Base-by-base conservation (phyloP, 2,888 invertebrate species). In the Hypomecis atomaria region DNA sequence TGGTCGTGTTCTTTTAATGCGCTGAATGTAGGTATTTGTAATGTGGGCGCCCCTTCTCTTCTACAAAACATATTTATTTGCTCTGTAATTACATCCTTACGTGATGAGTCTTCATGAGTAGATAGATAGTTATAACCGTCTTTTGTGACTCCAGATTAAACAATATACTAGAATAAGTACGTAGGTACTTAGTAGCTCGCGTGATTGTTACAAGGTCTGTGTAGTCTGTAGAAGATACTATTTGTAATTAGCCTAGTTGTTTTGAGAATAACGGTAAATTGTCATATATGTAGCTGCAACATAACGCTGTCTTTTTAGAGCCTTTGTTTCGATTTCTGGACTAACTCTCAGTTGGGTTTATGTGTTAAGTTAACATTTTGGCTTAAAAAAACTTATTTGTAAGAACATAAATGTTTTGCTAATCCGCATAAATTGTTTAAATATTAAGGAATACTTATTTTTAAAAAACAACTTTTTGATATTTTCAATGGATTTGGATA, bases 91-190 rank as follows among this genome's bases (percentile, higher is more conserved):
- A 59, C 52, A 57, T 53, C 52, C 11, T 60, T 53, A 60, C 58
- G 23, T 55, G 55, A 62, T 59, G 57, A 52, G 47, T 47, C 42
- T 36, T 11, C 53, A 53, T 43, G 37, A 48, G 52, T 60, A 48
- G 23, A 23, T 23, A 23, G 23, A 23, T 23, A 23, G 23, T 36
- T 59, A 44, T 48, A 45, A 34, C 34, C 33, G 52, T 45, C 59
- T 48, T 54, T 44, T 61, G 53, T 37, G 49, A 43, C 34, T 49
- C 38, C 34, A 49, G 44, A 56, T 38, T 33, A 36, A 40, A 54
- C 53, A 54, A 48, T 36, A 54, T 8, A 44, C 9, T 36, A 47
- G 11, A 47, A 34, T 53, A 36, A 36, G 11, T 23, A 23, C 23
- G 13, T n/a, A n/a, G n/a, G n/a, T 47, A 33, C 38, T 40, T 33